Evolutionary conservation across 2,888 invertebrate genomes (phyloP).

Genomic region (Mimas tiliae): DNA sequence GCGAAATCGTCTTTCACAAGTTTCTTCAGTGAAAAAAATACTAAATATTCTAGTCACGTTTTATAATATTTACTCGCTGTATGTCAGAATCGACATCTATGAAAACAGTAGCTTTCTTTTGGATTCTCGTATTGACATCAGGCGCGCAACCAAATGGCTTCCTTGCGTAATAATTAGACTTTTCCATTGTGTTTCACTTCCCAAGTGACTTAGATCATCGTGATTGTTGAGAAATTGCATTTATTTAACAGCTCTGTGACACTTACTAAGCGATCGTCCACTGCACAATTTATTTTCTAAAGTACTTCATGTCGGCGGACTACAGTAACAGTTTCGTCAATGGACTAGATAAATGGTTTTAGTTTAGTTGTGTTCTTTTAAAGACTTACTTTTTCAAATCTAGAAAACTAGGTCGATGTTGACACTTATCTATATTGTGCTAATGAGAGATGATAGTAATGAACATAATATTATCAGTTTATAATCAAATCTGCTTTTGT

Average conservation of each 20-base stretch:
- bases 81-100: constrained; percentile 21
- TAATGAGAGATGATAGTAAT: too few relatives aligned
- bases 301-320: background rate
- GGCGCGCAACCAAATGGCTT: constrained; percentile 48
- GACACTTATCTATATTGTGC: background rate
- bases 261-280: constrained; percentile 31
- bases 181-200: constrained; percentile 69
- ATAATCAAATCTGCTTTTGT: too few relatives aligned
- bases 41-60: constrained; percentile 13
- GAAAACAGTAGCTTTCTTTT: constrained; percentile 26
- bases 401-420: background rate
- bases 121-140: constrained; percentile 33
- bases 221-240: constrained; percentile 66
- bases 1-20: constrained; percentile 47
- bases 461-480: too few relatives aligned
- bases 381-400: background rate
- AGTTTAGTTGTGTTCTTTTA: background rate
- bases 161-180: constrained; percentile 66
- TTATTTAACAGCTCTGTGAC: constrained; percentile 54
- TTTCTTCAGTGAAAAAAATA: constrained; percentile 32
- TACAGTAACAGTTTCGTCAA: background rate
- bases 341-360: background rate
- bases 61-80: constrained; percentile 24
- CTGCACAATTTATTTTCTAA: background rate
- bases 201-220: constrained; percentile 63